phyloP scores from a whole-genome alignment of 2,888 invertebrate species.

The Seira ritae region DNA sequence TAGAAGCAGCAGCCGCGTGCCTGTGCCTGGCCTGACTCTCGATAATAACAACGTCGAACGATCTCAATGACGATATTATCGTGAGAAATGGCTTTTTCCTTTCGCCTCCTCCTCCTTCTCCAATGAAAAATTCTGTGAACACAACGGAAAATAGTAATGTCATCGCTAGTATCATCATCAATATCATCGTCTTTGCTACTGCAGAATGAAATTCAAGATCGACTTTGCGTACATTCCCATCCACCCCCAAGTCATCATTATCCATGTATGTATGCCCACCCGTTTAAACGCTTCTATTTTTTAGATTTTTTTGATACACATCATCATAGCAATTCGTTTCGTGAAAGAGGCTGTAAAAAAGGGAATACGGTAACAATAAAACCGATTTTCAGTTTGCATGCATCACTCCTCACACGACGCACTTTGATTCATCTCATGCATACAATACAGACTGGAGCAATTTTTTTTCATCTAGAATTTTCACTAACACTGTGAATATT shows the following conservation, averaged over 20 bases:
- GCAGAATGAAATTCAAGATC: background rate
- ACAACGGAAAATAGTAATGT: background rate
- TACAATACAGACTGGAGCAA: background rate
- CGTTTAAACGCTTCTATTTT: background rate
- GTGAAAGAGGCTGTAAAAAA: background rate
- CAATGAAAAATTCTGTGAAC: background rate
- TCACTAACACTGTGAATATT: background rate
- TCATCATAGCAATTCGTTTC: background rate
- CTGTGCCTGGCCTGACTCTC: background rate
- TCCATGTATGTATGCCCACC: too few species aligned
- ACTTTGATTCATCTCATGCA: background rate
- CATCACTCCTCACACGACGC: background rate
- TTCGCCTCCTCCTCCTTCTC: background rate
- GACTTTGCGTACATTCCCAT: background rate
- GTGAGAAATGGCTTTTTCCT: constrained; percentile 1
- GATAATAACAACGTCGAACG: background rate
- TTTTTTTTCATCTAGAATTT: too few species aligned
- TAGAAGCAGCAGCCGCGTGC: too few species aligned
- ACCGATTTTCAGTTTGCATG: background rate
- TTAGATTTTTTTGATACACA: background rate
- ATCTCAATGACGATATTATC: background rate
- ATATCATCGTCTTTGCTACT: background rate
- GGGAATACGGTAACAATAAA: background rate
- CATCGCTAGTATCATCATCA: background rate
- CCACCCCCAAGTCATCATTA: too few species aligned